Percentiles rank a stretch among this genome's conserved stretches.
These are phyloP conservation scores for Samia ricini DNA, from an alignment of 1,140 invertebrate species.

Conservation along the genomic window DNA sequence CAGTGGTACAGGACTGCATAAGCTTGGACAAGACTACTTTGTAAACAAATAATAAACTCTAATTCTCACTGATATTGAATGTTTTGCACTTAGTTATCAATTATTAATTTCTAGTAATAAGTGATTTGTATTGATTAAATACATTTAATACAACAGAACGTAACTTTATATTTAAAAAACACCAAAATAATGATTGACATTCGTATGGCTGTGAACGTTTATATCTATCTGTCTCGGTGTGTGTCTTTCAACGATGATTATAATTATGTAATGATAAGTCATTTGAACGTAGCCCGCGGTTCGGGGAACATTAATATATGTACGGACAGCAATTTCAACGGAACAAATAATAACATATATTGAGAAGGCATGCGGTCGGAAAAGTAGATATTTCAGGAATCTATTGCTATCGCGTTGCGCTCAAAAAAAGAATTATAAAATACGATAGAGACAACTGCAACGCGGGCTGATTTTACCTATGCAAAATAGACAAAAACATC, in stretches of 20 bases:
- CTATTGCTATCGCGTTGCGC: no score
- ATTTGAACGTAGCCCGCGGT: conserved; percentile 66
- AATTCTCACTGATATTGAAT: no score
- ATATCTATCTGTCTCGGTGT: conserved; percentile 13
- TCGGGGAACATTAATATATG: conserved; percentile 40
- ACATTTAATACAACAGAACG: not conserved
- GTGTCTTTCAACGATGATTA: conserved; percentile 62
- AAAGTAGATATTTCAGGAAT: not conserved
- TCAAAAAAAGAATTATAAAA: no score
- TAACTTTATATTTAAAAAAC: not conserved
- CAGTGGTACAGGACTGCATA: no score
- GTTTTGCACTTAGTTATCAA: no score
- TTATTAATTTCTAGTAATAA: not conserved
- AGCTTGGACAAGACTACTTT: no score
- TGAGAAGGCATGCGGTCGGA: no score
- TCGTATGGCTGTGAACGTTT: conserved; percentile 16
- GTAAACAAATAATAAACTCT: no score
- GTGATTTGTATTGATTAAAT: not conserved
- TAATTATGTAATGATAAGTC: conserved; percentile 76
- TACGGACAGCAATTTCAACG: conserved; percentile 37
- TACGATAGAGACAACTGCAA: no score
- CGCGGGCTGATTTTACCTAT: no score
- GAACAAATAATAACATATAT: no score
- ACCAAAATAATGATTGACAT: conserved; percentile 6
- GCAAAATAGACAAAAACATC: no score